Conservation (phyloP, 2,113 vertebrate genomes). For the Bettongia penicillata region DNA sequence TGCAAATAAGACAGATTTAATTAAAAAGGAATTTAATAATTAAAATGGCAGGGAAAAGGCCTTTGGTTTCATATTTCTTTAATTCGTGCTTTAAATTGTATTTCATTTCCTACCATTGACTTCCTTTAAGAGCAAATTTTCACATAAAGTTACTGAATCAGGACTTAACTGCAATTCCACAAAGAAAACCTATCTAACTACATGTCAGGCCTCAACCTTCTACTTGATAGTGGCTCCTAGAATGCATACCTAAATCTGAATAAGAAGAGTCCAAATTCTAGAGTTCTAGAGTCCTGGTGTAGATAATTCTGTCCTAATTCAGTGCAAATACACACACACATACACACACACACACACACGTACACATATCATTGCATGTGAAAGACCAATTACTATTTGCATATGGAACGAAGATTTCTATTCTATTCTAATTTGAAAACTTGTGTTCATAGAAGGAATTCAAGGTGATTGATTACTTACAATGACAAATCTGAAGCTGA, state of each 20-base stretch:
- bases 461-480: conserved; percentile 50
- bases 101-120: conserved; percentile 25
- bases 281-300: neutral
- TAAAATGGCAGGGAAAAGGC: neutral
- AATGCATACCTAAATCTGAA: neutral
- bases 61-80: conserved; percentile 12
- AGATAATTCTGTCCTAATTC: neutral
- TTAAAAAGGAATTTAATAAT: neutral
- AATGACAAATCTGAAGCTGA: conserved; percentile 29
- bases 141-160: neutral
- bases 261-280: neutral
- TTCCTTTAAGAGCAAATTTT: neutral
- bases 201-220: neutral
- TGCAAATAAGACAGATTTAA: neutral
- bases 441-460: conserved; percentile 57
- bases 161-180: neutral
- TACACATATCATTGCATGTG: neutral
- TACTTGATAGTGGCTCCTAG: neutral
- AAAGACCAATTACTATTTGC: conserved; percentile 37
- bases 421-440: conserved; percentile 21
- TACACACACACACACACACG: too few relatives aligned
- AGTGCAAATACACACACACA: neutral
- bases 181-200: neutral
- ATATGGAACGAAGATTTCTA: conserved; percentile 18
- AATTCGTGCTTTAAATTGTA: conserved; percentile 40